Conservation (phyloP, 1,140 invertebrate genomes). For the Aphidius gifuensis region DNA sequence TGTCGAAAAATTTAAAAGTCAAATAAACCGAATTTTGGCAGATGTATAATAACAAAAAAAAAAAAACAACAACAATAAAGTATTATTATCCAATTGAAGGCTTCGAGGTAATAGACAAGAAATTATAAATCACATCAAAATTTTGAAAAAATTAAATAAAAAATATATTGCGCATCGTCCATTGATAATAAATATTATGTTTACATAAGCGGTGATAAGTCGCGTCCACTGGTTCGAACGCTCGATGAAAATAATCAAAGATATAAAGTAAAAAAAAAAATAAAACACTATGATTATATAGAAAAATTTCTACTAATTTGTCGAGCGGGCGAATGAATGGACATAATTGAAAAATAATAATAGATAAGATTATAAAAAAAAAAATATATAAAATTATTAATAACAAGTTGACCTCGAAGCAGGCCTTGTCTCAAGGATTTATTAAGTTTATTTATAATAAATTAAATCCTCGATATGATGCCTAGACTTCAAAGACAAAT, state of each 20-base stretch:
- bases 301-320: slow-evolving; percentile 29
- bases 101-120: slow-evolving; percentile 6
- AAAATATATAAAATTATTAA: slow-evolving; percentile 23
- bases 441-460: slow-evolving; percentile 27
- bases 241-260: slow-evolving; percentile 42
- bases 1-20: slow-evolving; percentile 3
- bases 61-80: slow-evolving; percentile 14
- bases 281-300: not conserved
- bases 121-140: not conserved
- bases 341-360: slow-evolving; percentile 30
- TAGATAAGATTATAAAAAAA: slow-evolving; percentile 18
- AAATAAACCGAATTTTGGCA: not conserved
- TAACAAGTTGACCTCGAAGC: slow-evolving; percentile 28
- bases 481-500: slow-evolving; percentile 7
- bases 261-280: slow-evolving; percentile 9
- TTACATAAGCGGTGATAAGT: slow-evolving; percentile 34
- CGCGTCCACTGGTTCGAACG: slow-evolving; percentile 44
- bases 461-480: slow-evolving; percentile 53
- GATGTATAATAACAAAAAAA: slow-evolving; percentile 1
- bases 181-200: slow-evolving; percentile 30
- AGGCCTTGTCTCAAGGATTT: slow-evolving; percentile 52
- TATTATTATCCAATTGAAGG: not conserved
- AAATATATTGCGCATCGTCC: slow-evolving; percentile 14
- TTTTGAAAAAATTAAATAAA: too few species aligned
- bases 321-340: slow-evolving; percentile 49